Evolutionary conservation across 2,797 vertebrate species (phyloP).

Genomic region (Muscicapa striata): DNA sequence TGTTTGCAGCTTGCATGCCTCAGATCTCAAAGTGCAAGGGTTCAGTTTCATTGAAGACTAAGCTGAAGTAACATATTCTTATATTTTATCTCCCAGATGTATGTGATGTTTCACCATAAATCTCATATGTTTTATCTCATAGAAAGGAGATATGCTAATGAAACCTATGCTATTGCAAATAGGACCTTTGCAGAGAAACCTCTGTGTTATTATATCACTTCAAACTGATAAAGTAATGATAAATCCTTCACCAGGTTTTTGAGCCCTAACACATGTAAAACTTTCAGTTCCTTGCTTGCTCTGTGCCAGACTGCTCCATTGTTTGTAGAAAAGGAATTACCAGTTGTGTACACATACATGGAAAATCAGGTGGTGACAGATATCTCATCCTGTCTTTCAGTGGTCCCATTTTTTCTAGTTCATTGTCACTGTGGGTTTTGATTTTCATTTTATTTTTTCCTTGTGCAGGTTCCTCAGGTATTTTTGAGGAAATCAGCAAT

Average conservation of each 20-base stretch:
- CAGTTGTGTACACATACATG: not conserved
- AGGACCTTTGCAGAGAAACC: not conserved
- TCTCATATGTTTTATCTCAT: not conserved
- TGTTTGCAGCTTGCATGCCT: not conserved
- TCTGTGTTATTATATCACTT: not conserved
- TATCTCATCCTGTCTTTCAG: not conserved
- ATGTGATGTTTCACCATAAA: not conserved
- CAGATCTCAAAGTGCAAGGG: not conserved
- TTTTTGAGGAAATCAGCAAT: constrained; percentile 11
- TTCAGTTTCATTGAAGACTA: not conserved
- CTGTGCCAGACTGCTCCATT: not conserved
- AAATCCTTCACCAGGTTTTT: not conserved
- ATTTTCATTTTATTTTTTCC: not conserved
- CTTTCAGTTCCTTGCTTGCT: not conserved
- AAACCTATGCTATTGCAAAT: not conserved
- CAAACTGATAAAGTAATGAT: not conserved
- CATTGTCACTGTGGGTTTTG: not conserved
- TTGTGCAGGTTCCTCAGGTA: not conserved
- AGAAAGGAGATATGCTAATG: not conserved
- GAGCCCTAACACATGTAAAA: not conserved
- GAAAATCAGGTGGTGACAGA: not conserved
- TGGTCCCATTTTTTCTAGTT: not conserved
- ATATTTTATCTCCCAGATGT: not conserved
- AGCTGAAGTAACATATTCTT: not conserved
- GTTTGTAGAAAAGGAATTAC: not conserved